phyloP scores from a whole-genome alignment of 2,797 vertebrate species.

The Decapterus maruadsi region DNA sequence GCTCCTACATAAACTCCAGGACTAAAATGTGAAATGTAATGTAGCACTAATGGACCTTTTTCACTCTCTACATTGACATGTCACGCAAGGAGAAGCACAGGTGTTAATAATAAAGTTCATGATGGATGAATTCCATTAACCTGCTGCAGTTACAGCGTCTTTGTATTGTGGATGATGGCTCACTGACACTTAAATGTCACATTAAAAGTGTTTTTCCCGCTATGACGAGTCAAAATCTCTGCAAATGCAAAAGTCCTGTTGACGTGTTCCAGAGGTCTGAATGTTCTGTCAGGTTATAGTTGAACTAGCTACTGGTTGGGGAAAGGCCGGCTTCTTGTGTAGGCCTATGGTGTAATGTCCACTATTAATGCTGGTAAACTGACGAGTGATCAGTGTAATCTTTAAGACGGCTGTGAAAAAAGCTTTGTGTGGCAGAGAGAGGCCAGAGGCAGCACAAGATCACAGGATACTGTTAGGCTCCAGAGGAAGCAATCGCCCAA shows the following conservation, averaged over 20 bases:
- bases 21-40: neutral
- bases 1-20: neutral
- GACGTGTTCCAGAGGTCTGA: neutral
- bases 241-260: neutral
- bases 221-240: conserved; percentile 9
- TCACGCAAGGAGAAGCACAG: conserved; percentile 3
- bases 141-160: neutral
- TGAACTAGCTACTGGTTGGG: neutral
- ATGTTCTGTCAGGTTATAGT: conserved; percentile 17
- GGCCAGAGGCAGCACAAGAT: conserved; percentile 73
- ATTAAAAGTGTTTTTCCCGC: neutral
- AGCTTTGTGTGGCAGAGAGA: conserved; percentile 59
- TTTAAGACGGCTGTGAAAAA: conserved; percentile 69
- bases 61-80: neutral
- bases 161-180: neutral
- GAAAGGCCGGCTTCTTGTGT: conserved; percentile 24
- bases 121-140: neutral
- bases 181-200: neutral
- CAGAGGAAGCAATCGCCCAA: conserved; percentile 76
- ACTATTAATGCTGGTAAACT: conserved; percentile 52
- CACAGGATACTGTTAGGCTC: conserved; percentile 74
- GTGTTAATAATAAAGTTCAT: conserved; percentile 9
- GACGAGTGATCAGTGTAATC: conserved; percentile 58
- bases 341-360: conserved; percentile 41
- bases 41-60: neutral